These are phyloP conservation scores for Dusona sp. DNA, from an alignment of 2,888 invertebrate genomes.

Conservation along the genomic window DNA sequence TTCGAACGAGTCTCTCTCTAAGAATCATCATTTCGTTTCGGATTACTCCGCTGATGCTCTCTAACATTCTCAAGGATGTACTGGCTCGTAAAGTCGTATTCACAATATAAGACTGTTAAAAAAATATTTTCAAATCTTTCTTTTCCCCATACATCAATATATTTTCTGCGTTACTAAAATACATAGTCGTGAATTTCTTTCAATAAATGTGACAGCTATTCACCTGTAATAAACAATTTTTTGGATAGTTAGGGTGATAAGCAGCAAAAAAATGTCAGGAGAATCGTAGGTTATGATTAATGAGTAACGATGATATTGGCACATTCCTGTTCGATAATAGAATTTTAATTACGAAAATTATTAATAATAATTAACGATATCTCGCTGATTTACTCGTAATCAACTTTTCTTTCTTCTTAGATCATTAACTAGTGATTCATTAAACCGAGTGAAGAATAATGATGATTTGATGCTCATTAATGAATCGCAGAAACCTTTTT, in stretches of 20 bases:
- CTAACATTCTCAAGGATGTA: slow-evolving; percentile 20
- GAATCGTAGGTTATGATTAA: no score
- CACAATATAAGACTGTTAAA: background rate
- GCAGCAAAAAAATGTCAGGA: no score
- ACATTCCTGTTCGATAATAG: no score
- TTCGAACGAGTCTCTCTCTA: slow-evolving; percentile 54
- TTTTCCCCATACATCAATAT: background rate
- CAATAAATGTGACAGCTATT: background rate
- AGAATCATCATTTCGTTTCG: slow-evolving; percentile 51
- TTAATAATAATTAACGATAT: no score
- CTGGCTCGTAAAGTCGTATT: background rate
- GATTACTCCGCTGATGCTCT: slow-evolving; percentile 61
- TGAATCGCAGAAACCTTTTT: background rate
- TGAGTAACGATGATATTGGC: no score
- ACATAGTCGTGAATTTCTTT: background rate
- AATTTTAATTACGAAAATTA: no score
- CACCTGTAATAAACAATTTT: background rate
- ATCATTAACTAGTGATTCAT: no score
- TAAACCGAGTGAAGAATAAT: no score
- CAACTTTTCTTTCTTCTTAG: no score
- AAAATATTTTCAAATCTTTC: background rate
- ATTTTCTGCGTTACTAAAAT: background rate
- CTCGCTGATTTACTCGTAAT: no score
- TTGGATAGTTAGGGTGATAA: no score
- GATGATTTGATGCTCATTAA: no score